phyloP scores from a whole-genome alignment of 1,140 invertebrate genomes.

The Drosophila trapezifrons region DNA sequence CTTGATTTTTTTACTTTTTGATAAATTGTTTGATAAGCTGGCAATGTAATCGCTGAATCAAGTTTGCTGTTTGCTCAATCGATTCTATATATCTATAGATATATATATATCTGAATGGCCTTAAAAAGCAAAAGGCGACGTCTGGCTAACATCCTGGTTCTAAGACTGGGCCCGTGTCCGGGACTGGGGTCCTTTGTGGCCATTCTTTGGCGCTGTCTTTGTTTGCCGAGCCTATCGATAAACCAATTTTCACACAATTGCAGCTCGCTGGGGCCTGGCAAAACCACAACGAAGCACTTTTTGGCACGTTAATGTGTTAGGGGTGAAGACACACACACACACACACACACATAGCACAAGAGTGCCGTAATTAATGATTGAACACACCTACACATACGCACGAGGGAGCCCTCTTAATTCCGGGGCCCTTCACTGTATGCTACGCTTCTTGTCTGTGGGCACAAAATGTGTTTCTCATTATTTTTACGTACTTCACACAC shows the following conservation, averaged over 20 bases:
- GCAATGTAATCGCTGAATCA: slow-evolving; percentile 12
- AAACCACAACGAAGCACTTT: slow-evolving; percentile 79
- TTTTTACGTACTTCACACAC: slow-evolving; percentile 61
- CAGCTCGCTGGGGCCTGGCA: slow-evolving; percentile 8
- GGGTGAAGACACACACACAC: slow-evolving; percentile 18
- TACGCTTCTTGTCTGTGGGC: slow-evolving; percentile 62
- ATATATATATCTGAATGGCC: slow-evolving; percentile 22
- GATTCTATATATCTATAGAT: not conserved
- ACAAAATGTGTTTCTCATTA: slow-evolving; percentile 79
- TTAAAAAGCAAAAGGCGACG: slow-evolving; percentile 3
- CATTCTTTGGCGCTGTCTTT: slow-evolving; percentile 26
- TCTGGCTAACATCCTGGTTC: slow-evolving; percentile 4
- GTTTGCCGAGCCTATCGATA: slow-evolving; percentile 67
- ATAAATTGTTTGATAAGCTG: slow-evolving; percentile 46
- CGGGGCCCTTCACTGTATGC: slow-evolving; percentile 62
- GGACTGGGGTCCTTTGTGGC: slow-evolving; percentile 46
- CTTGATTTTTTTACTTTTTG: not conserved
- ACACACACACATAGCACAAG: not conserved
- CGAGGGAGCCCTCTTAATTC: slow-evolving; percentile 6
- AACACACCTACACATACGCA: slow-evolving; percentile 37
- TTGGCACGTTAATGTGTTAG: slow-evolving; percentile 76
- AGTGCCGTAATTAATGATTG: slow-evolving; percentile 68
- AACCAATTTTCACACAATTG: slow-evolving; percentile 74
- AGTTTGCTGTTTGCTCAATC: slow-evolving; percentile 26
- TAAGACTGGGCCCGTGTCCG: not conserved